Evolutionary conservation across 30 jellyfish, hydroid and myxozoan species (phyloP), one percentile per base, ranked within the genome.

Genomic region (Mastigias papua): DNA sequence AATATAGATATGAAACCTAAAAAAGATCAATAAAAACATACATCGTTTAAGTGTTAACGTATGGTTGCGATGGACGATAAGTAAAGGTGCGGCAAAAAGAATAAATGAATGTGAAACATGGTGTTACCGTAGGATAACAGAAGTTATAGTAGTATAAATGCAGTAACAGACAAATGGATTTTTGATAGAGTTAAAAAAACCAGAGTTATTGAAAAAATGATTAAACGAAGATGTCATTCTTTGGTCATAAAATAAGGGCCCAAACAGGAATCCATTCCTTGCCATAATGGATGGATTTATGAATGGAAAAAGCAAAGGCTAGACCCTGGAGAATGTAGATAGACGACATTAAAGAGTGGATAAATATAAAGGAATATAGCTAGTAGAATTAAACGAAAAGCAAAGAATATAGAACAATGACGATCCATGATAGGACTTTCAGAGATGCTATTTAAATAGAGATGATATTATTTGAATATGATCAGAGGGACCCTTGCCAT

Each of bases 61-160:
- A 50, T 49, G 86, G 51, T 50, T 75, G 75, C 27, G 86, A 75
- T 42, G 86, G 74, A 49, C 73, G 46, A 75, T 75, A 48, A 48
- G 86, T 22, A 50, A 28, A 50, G 86, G 28, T 15, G 86, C 86
- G 17, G 51, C 86, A 72, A 33, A 33, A n/a, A 76, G 87, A 48
- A 76, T 10, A 48, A 76, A 46, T 76, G 76, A 54, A 76, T 76
- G 48, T 76, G 87, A 76, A 48, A 76, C 76, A 76, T 76, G 87
- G 87, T 76, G 87, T 50, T 76, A 76, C 49, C 87, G 76, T 51
- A 76, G 87, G 49, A 76, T 50, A 76, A n/a, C n/a, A 54, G 6
- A 76, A 76, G 58, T 76, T n/a, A n/a, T 76, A 76, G 87, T 76
- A 46, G 87, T 76, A 49, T 46, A 23, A 76, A 76, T 58, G 30